These are phyloP conservation scores for Latrodectus hesperus DNA, from an alignment of 2,888 invertebrate species.

Conservation along the genomic window DNA sequence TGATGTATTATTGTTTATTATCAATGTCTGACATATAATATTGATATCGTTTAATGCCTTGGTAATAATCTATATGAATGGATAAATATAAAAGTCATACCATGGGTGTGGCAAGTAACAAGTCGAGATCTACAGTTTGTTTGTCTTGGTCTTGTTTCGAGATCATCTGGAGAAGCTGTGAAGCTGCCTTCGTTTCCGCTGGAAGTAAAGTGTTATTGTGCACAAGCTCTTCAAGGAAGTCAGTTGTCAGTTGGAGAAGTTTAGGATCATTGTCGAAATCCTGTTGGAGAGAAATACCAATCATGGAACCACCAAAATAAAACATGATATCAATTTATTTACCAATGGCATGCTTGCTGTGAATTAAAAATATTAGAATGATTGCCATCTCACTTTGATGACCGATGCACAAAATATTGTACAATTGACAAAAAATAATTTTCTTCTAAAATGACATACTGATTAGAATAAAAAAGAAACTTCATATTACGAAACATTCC, in stretches of 20 bases:
- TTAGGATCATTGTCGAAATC: slow-evolving; percentile 87
- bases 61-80: too few species aligned
- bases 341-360: too few species aligned
- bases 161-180: slow-evolving; percentile 83
- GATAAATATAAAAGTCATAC: slow-evolving; percentile 73
- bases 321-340: not conserved
- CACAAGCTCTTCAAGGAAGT: slow-evolving; percentile 90
- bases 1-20: too few species aligned
- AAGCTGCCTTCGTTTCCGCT: slow-evolving; percentile 91
- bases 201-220: slow-evolving; percentile 86
- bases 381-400: too few species aligned
- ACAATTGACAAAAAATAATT: not conserved
- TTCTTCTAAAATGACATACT: too few species aligned
- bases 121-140: slow-evolving; percentile 81
- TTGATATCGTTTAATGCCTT: too few species aligned
- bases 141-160: slow-evolving; percentile 84
- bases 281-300: slow-evolving; percentile 72
- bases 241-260: slow-evolving; percentile 85
- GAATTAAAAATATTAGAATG: too few species aligned
- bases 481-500: too few species aligned
- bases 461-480: too few species aligned
- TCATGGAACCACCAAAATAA: not conserved
- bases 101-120: slow-evolving; percentile 82
- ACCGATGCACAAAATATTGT: not conserved
- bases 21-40: too few species aligned